These are phyloP conservation scores for Epinephelus cyanopodus DNA, from an alignment of 2,113 vertebrate genomes.

Conservation along the genomic window DNA sequence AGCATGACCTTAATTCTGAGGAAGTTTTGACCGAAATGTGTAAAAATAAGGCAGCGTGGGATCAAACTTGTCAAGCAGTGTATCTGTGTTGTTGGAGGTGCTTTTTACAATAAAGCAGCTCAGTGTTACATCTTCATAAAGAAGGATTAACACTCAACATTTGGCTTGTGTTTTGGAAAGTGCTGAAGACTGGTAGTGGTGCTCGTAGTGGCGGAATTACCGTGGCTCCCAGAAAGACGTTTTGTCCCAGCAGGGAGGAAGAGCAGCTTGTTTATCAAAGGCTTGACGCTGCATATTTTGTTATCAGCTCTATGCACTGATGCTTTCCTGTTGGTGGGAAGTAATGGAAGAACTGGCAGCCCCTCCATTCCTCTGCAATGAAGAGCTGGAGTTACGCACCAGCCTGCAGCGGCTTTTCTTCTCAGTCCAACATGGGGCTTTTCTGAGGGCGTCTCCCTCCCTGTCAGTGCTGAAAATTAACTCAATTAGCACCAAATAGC, in stretches of 20 bases:
- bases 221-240: conserved; percentile 13
- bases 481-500: neutral
- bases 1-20: neutral
- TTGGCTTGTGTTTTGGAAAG: conserved; percentile 25
- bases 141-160: conserved; percentile 27
- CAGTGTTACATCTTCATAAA: conserved; percentile 28
- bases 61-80: neutral
- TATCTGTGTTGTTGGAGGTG: conserved; percentile 4
- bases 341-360: conserved; percentile 47
- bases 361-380: conserved; percentile 24
- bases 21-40: neutral
- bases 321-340: conserved; percentile 40
- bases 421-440: conserved; percentile 16
- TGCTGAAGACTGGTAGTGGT: conserved; percentile 19
- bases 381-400: conserved; percentile 10
- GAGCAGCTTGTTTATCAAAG: conserved; percentile 63
- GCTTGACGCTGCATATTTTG: conserved; percentile 50
- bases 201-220: conserved; percentile 38
- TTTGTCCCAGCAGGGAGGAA: conserved; percentile 45
- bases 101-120: conserved; percentile 19
- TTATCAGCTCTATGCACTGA: conserved; percentile 68
- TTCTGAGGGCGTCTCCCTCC: neutral
- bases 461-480: conserved; percentile 7
- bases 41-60: neutral
- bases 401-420: conserved; percentile 18